Evolutionary conservation across 2,113 vertebrate species (phyloP).

Genomic region (Pelecanus crispus): DNA sequence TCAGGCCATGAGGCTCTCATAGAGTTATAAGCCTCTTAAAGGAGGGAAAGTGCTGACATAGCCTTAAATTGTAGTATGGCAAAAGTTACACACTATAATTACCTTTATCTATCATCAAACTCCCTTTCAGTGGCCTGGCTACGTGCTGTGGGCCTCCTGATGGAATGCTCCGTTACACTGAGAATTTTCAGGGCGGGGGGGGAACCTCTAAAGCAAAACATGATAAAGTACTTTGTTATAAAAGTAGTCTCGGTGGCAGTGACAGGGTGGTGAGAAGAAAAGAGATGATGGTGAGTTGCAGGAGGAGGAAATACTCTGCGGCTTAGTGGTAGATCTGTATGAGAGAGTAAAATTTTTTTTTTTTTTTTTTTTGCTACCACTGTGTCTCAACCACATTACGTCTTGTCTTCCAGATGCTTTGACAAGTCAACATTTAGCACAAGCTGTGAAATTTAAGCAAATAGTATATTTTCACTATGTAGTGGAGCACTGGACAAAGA

Average conservation of each 20-base stretch:
- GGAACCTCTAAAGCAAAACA: not conserved
- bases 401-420: not conserved
- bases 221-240: conserved; percentile 28
- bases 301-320: not conserved
- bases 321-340: not conserved
- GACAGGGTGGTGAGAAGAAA: not conserved
- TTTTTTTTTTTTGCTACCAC: not conserved
- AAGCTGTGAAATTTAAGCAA: not conserved
- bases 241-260: not conserved
- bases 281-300: not conserved
- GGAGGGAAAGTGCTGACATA: conserved; percentile 31
- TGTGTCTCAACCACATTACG: not conserved
- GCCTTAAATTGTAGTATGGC: conserved; percentile 34
- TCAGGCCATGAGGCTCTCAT: not conserved
- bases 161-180: conserved; percentile 9
- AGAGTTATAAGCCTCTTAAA: conserved; percentile 38
- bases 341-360: not conserved
- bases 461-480: not conserved
- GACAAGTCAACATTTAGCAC: not conserved
- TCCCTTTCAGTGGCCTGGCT: conserved; percentile 15
- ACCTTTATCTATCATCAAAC: conserved; percentile 57
- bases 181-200: not conserved
- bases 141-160: not conserved
- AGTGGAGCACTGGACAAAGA: not conserved
- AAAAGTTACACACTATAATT: conserved; percentile 51